Evolutionary conservation across 23 tunicate species (phyloP).

Genomic region (Halocynthia aurantium): DNA sequence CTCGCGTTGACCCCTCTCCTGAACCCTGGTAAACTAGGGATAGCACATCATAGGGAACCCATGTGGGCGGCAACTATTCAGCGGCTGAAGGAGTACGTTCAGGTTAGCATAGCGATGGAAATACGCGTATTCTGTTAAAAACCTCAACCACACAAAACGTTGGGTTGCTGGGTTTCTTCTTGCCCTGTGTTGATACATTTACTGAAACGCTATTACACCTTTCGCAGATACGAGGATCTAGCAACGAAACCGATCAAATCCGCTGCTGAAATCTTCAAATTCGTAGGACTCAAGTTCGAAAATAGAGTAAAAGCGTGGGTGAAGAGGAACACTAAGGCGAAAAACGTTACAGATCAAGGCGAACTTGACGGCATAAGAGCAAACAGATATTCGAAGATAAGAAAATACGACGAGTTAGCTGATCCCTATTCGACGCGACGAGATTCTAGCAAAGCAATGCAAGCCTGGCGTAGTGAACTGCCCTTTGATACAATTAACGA

Average conservation of each 20-base stretch:
- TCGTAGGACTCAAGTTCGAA: constrained; percentile 40
- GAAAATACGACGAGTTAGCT: background rate
- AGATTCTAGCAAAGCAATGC: constrained; percentile 61
- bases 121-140: too few relatives aligned
- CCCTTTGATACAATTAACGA: constrained; percentile 20
- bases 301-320: constrained; percentile 53
- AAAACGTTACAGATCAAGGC: background rate
- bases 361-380: background rate
- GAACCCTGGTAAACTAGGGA: too few relatives aligned
- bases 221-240: constrained; percentile 75
- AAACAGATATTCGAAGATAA: too few relatives aligned
- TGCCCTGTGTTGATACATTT: background rate
- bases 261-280: constrained; percentile 56
- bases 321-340: constrained; percentile 41
- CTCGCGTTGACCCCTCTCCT: too few relatives aligned
- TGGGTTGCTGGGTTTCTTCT: background rate
- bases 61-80: too few relatives aligned
- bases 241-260: constrained; percentile 40
- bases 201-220: background rate
- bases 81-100: too few relatives aligned
- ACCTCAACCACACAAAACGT: too few relatives aligned
- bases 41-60: too few relatives aligned
- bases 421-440: constrained; percentile 71
- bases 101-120: too few relatives aligned
- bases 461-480: constrained; percentile 77